Evolutionary conservation across 2,888 invertebrate species (phyloP).

Genomic region (Hemicrepidius hirtus): DNA sequence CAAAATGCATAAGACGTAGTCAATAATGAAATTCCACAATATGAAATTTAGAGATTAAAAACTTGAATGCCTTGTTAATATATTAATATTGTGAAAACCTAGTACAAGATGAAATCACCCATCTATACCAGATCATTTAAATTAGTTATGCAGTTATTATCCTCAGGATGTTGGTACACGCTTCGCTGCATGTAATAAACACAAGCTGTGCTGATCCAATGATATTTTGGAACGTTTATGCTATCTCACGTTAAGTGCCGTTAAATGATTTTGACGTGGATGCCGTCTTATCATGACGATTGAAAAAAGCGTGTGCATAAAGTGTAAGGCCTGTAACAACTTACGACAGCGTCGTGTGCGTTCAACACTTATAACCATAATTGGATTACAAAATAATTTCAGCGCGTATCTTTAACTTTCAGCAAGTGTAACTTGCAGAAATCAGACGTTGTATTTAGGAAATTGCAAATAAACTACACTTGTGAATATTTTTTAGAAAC

Average conservation of each 20-base stretch:
- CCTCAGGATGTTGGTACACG: slow-evolving; percentile 23
- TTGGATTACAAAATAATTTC: slow-evolving; percentile 52
- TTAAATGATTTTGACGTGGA: slow-evolving; percentile 55
- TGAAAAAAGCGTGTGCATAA: slow-evolving; percentile 64
- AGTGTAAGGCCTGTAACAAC: slow-evolving; percentile 62
- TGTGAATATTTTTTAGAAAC: not conserved
- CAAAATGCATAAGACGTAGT: no score
- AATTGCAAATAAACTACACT: not conserved
- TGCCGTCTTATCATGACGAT: slow-evolving; percentile 64
- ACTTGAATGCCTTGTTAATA: no score
- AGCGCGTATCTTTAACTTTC: slow-evolving; percentile 35
- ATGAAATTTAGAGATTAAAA: no score
- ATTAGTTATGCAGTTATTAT: slow-evolving; percentile 40
- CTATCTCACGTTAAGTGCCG: slow-evolving; percentile 39
- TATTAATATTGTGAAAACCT: no score
- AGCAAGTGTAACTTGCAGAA: slow-evolving; percentile 27
- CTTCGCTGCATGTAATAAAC: slow-evolving; percentile 38
- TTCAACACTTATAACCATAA: slow-evolving; percentile 58
- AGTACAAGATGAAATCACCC: not conserved
- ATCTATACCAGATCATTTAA: slow-evolving; percentile 5
- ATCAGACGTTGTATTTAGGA: not conserved
- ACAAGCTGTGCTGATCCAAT: slow-evolving; percentile 39
- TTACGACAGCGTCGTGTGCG: slow-evolving; percentile 61
- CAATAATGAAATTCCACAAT: no score
- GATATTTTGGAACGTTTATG: slow-evolving; percentile 45